A percentile compares a stretch with the other conserved stretches of the same genome.
Conservation (phyloP, 2,888 invertebrate genomes). For the Lasius platythorax region DNA sequence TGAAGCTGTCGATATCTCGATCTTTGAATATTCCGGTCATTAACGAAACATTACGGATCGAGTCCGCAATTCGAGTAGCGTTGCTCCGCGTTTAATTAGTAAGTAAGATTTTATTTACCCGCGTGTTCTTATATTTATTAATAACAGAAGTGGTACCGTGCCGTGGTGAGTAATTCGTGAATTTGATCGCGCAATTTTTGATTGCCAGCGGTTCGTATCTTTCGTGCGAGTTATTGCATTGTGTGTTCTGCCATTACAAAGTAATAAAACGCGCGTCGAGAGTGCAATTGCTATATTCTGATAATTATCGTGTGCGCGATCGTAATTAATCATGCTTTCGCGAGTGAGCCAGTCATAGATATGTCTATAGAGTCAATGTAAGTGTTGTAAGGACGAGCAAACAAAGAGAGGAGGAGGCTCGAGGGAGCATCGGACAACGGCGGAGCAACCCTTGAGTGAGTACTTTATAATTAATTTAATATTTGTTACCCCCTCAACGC, state of each 20-base stretch:
- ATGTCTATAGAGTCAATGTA: too few species aligned
- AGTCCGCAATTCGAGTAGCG: background rate
- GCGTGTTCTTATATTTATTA: background rate
- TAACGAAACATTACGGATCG: background rate
- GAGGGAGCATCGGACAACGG: background rate
- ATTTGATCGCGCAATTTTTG: background rate
- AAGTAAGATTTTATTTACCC: background rate
- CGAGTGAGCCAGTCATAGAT: background rate
- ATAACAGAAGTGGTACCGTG: slow-evolving; percentile 1
- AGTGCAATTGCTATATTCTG: background rate
- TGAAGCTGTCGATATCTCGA: background rate
- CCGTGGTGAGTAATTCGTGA: background rate
- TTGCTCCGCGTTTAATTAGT: background rate
- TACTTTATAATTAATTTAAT: background rate
- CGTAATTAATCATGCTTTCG: background rate
- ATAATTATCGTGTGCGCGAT: background rate
- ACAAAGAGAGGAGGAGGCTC: background rate
- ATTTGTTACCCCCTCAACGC: background rate
- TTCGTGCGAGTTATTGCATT: background rate
- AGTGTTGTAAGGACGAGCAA: background rate
- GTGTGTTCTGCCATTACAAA: background rate
- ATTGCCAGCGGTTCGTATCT: background rate
- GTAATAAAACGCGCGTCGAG: background rate
- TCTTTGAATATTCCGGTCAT: background rate
- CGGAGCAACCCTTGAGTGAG: background rate